Evolutionary conservation across 2,888 invertebrate species (phyloP), one percentile per base, ranked within the genome.

Genomic region (Macrosiphum euphorbiae): DNA sequence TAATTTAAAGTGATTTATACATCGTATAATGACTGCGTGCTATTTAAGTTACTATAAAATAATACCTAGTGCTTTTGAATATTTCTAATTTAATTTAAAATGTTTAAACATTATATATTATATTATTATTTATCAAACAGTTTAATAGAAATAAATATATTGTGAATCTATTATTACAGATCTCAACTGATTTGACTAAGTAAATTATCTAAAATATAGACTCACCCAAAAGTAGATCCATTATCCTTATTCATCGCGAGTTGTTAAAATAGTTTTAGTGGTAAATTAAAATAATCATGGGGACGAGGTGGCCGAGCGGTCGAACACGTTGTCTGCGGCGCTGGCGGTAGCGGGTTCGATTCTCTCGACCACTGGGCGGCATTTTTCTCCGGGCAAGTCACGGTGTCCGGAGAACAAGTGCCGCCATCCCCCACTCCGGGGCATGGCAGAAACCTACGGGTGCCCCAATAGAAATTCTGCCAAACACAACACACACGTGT

Each of bases 101-200:
- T n/a, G 11, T 61, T 11, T n/a, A 13, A n/a, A 5, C 5, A 67
- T n/a, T n/a, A 16, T 13, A 5, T 11, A 10, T 44, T 4, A 13
- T n/a, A n/a, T n/a, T 67, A n/a, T 67, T 13, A n/a, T n/a, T n/a
- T 67, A 55, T 67, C 5, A 67, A 55, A 55, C 55, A 24, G 55
- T 55, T 52, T 0, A 52, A 52, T 16, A 11, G 52, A 16, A 52
- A 52, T 13, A n/a, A 13, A 13, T 3, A 1, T 28, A 61, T 28
- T 61, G 26, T 35, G 7, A 7, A n/a, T 4, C 1, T 1, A 5
- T 35, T 35, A 1, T 67, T 2, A 1, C 1, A 67, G 5, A 20
- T 61, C n/a, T 35, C 2, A 1, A 16, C 2, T 35, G n/a, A n/a
- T 13, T 3, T 1, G n/a, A 67, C 1, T 13, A 3, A 0, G n/a